Base-by-base conservation (phyloP, 2,113 vertebrate species). In the Callithrix jacchus region DNA sequence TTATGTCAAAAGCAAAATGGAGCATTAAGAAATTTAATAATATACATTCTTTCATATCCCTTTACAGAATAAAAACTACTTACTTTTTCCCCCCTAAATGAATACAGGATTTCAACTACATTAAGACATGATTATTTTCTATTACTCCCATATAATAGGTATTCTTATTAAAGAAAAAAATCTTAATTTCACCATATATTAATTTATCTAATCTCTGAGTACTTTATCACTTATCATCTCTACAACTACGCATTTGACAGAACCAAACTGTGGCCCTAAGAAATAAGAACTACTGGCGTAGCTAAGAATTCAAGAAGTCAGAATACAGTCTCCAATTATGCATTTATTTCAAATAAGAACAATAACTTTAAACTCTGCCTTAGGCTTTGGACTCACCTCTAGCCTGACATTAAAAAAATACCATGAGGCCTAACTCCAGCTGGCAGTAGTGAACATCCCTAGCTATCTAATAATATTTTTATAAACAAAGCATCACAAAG, bases 391-490 rank as follows among this genome's bases (percentile, higher is more conserved):
- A 64, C 6, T 82, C 56, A 49, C 12, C n/a, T 94, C 74, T 54
- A 87, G 47, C 2, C 27, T 54, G n/a, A n/a, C 94, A 10, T 2
- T 23, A 27, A 32, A 93, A 81, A 64, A 10, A 54, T 66, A 73
- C 58, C 54, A 23, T 4, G 35, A 83, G n/a, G 37, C 61, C 49
- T 61, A 82, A 83, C 32, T 37, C 30, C 45, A 91, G 25, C 30
- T 96, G 89, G 49, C 83, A 91, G 74, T 86, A 96, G n/a, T 79
- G 64, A 20, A 93, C 66, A 96, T 80, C 40, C 37, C 80, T 4
- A 79, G 49, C 52, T 64, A 97, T 66, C 56, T 90, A 68, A 95
- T 3, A 77, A 16, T 89, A 88, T 90, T 98, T 97, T 96, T 88
- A 87, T 52, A 97, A 97, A 90, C 40, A 95, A 76, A 92, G 73